Base-by-base conservation (phyloP, 2,797 vertebrate species). In the Acrocephalus scirpaceus region DNA sequence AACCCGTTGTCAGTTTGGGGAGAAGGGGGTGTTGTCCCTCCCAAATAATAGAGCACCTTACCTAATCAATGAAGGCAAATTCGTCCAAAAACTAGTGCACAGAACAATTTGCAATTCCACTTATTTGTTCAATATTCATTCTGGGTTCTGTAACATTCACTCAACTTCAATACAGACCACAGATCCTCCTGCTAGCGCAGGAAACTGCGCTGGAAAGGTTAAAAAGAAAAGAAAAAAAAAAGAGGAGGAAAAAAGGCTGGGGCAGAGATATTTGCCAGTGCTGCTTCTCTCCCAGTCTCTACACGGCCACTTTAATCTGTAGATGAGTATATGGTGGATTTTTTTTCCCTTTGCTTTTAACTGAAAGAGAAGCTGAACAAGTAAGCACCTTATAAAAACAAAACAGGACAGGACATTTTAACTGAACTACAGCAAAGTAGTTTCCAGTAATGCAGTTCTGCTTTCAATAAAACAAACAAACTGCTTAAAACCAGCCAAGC, bases 381-480 rank as follows among this genome's bases (percentile, higher is more conserved):
- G 96, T 38, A 94, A 93, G 81, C 48, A 91, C 96, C 91, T 96
- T 93, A 88, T 38, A 66, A 94, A 95, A 91, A 98, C 98, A 98
- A 97, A 97, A 97, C 97, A 96, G 96, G 71, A 92, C 95, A 98
- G 97, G 96, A 96, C 95, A 96, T 98, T 98, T 98, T 97, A 98
- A 97, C 96, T 96, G 83, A 95, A 98, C 97, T 96, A 96, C 98
- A 98, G 98, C 98, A 98, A 98, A 98, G 97, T 94, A 94, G 94
- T 98, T 98, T 98, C 98, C 93, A 97, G 96, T 96, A 96, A 98
- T 91, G 97, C 93, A 96, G 96, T 87, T 96, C 96, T 95, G 96
- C 95, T 97, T 98, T 95, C 97, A 97, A 97, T 98, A 98, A 98
- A 98, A 98, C 97, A 98, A 99, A 98, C 98, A 98, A 98, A 97